Conservation (phyloP, 2,888 invertebrate genomes). For the Prostheceraeus crozeri region DNA sequence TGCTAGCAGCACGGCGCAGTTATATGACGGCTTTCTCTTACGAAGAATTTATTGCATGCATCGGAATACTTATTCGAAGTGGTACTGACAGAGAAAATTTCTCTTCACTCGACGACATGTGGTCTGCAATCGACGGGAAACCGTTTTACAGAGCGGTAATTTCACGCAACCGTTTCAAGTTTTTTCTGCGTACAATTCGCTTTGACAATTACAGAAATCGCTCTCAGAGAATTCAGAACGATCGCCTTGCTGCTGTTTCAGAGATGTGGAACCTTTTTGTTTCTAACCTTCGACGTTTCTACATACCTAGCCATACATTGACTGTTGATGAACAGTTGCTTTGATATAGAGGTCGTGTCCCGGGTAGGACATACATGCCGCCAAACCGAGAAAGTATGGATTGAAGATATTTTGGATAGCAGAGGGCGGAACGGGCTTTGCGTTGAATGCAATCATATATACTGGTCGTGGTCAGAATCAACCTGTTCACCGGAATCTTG, state of each 20-base stretch:
- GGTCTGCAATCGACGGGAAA: not conserved
- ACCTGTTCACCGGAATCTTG: slow-evolving; percentile 18
- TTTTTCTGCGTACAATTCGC: slow-evolving; percentile 7
- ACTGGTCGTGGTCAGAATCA: not conserved
- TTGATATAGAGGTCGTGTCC: slow-evolving; percentile 9
- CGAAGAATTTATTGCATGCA: slow-evolving; percentile 14
- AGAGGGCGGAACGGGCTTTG: slow-evolving; percentile 14
- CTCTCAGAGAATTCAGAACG: not conserved
- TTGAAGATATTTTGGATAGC: slow-evolving; percentile 7
- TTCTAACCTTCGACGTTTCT: slow-evolving; percentile 2
- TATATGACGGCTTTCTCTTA: not conserved
- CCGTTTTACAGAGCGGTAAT: slow-evolving; percentile 5
- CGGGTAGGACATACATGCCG: slow-evolving; percentile 20
- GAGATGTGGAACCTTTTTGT: slow-evolving; percentile 11
- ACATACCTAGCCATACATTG: slow-evolving; percentile 6
- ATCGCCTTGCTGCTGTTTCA: slow-evolving; percentile 9
- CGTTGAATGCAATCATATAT: not conserved
- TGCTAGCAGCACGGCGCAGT: not conserved
- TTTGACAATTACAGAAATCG: slow-evolving; percentile 14
- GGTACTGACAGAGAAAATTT: not conserved
- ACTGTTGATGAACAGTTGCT: no score
- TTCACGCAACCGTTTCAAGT: slow-evolving; percentile 14
- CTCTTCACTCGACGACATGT: slow-evolving; percentile 9
- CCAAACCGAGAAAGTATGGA: slow-evolving; percentile 16
- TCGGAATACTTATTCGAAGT: slow-evolving; percentile 9